Percentiles rank a stretch among this genome's conserved stretches.
Evolutionary conservation across 2,888 invertebrate species (phyloP).

Genomic region (Leptura quadrifasciata): DNA sequence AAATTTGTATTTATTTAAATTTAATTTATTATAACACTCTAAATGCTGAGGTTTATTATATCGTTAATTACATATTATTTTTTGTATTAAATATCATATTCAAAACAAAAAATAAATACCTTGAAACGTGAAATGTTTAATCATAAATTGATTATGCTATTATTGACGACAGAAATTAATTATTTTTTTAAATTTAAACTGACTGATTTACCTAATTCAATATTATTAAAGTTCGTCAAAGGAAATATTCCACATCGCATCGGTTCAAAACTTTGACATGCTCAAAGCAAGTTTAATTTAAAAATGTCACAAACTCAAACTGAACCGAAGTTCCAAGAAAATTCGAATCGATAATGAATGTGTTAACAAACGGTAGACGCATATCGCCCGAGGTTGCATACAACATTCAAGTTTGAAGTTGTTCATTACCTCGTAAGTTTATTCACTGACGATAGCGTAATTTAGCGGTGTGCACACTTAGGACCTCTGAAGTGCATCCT

Average conservation of each 20-base stretch:
- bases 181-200: neutral
- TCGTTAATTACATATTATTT: no score
- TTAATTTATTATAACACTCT: no score
- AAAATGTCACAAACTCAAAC: constrained; percentile 25
- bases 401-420: constrained; percentile 38
- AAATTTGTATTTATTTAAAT: no score
- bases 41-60: no score
- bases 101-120: neutral
- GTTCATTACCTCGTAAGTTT: constrained; percentile 46
- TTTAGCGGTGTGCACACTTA: constrained; percentile 41
- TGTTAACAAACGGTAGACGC: constrained; percentile 36
- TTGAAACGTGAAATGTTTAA: neutral
- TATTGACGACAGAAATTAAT: neutral
- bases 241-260: neutral
- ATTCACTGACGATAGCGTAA: constrained; percentile 45
- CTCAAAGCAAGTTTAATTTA: constrained; percentile 21
- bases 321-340: neutral
- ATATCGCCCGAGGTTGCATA: constrained; percentile 7
- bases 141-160: neutral
- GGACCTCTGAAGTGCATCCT: constrained; percentile 43
- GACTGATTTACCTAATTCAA: neutral
- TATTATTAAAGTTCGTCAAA: neutral
- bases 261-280: constrained; percentile 16
- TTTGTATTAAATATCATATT: neutral
- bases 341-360: constrained; percentile 32